Evolutionary conservation across 1,140 invertebrate genomes (phyloP).

Genomic region (Plectus sambesii): DNA sequence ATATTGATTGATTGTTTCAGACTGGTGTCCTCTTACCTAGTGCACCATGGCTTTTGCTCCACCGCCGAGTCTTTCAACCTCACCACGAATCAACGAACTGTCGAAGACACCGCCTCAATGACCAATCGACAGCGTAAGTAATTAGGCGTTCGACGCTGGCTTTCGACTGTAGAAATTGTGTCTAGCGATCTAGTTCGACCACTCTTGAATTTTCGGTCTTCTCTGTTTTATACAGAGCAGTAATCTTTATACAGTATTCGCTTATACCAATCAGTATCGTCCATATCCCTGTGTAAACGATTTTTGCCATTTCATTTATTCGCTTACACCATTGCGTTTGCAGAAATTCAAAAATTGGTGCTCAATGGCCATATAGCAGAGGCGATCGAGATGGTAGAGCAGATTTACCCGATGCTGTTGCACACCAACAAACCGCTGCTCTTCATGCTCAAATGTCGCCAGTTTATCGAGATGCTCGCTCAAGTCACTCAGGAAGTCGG

Average conservation of each 20-base stretch:
- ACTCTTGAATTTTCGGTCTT: constrained; percentile 12
- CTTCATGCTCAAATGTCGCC: constrained; percentile 86
- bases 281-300: background rate
- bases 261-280: constrained; percentile 6
- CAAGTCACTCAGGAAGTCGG: too few relatives aligned
- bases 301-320: constrained; percentile 13
- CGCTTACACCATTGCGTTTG: constrained; percentile 27
- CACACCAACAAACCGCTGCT: constrained; percentile 76
- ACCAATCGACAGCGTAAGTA: constrained; percentile 87
- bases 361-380: constrained; percentile 80
- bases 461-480: constrained; percentile 75
- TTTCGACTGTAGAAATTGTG: background rate
- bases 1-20: constrained; percentile 50
- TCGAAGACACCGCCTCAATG: constrained; percentile 84
- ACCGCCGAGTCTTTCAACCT: constrained; percentile 78
- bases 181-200: background rate
- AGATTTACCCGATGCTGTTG: constrained; percentile 76
- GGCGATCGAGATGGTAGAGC: constrained; percentile 75
- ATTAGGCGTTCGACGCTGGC: background rate
- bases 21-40: constrained; percentile 90
- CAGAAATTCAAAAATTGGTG: constrained; percentile 84
- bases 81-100: constrained; percentile 74
- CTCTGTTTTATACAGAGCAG: constrained; percentile 5
- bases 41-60: constrained; percentile 90
- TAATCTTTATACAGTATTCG: constrained; percentile 11